Percentiles rank a stretch among this genome's conserved stretches.
These are phyloP conservation scores for Leptinotarsa lineolata DNA, from an alignment of 1,140 invertebrate genomes.

Conservation along the genomic window DNA sequence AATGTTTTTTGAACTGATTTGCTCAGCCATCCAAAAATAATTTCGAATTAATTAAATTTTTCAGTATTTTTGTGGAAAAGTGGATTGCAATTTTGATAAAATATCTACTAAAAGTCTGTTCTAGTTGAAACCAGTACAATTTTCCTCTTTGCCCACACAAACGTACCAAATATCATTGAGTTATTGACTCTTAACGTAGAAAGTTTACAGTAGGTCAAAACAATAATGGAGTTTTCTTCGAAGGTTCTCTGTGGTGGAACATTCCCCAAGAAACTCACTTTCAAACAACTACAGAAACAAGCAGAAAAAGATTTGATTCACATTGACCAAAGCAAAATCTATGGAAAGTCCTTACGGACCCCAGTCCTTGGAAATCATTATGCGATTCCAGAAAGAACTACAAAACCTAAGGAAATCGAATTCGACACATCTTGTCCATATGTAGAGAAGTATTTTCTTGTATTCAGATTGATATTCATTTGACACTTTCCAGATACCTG, in stretches of 20 bases:
- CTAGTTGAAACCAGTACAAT: too few relatives aligned
- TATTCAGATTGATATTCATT: neutral
- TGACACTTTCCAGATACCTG: conserved; percentile 43
- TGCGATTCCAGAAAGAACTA: conserved; percentile 46
- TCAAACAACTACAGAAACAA: conserved; percentile 48
- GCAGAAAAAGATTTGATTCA: conserved; percentile 43
- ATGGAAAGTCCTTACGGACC: conserved; percentile 50
- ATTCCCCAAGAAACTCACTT: conserved; percentile 43
- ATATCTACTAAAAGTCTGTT: too few relatives aligned
- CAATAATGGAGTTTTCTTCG: neutral
- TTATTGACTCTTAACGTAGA: too few relatives aligned
- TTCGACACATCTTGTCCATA: conserved; percentile 53
- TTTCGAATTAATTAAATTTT: too few relatives aligned
- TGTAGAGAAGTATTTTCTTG: conserved; percentile 38
- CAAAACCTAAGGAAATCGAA: conserved; percentile 45
- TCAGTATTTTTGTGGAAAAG: too few relatives aligned
- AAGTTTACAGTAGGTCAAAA: too few relatives aligned
- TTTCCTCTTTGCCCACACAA: too few relatives aligned
- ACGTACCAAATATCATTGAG: too few relatives aligned
- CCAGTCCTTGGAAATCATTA: conserved; percentile 53
- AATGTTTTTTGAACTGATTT: too few relatives aligned
- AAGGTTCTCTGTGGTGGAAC: conserved; percentile 49
- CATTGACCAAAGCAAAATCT: conserved; percentile 46
- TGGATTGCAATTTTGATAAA: too few relatives aligned
- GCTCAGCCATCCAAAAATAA: too few relatives aligned